phyloP scores from a whole-genome alignment of 2,888 invertebrate species.

The Lamellibrachia columna region DNA sequence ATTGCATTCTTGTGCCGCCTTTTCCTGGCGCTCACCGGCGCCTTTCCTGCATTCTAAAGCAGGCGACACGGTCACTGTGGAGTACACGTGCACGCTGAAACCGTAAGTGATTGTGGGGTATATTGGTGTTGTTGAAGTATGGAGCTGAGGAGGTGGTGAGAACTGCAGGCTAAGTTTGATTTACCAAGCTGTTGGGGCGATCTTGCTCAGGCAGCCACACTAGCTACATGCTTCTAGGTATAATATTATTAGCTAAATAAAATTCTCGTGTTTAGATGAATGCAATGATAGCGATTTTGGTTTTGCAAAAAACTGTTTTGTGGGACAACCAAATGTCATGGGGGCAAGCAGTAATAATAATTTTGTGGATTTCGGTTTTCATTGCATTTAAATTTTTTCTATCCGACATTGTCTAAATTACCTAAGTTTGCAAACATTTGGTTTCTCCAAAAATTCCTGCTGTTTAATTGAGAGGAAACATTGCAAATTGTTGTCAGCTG shows the following conservation, averaged over 20 bases:
- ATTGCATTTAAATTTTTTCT: neutral
- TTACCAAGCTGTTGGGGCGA: neutral
- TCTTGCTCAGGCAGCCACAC: constrained; percentile 3
- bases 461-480: neutral
- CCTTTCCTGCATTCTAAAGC: neutral
- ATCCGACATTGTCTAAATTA: neutral
- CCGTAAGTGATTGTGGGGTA: constrained; percentile 12
- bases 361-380: neutral
- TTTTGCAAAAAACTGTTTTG: neutral
- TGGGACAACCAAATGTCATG: constrained; percentile 16
- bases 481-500: neutral
- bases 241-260: neutral
- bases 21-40: neutral
- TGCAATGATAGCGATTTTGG: neutral
- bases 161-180: constrained; percentile 11
- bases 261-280: neutral
- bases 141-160: constrained; percentile 11
- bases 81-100: constrained; percentile 12
- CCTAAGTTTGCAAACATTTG: neutral
- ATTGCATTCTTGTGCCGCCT: neutral
- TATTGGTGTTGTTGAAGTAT: constrained; percentile 9
- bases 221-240: constrained; percentile 10
- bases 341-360: constrained; percentile 10
- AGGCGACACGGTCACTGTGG: constrained; percentile 16
- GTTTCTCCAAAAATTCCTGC: neutral